Base-by-base conservation (phyloP, 2,797 vertebrate genomes). In the Lithobates pipiens region DNA sequence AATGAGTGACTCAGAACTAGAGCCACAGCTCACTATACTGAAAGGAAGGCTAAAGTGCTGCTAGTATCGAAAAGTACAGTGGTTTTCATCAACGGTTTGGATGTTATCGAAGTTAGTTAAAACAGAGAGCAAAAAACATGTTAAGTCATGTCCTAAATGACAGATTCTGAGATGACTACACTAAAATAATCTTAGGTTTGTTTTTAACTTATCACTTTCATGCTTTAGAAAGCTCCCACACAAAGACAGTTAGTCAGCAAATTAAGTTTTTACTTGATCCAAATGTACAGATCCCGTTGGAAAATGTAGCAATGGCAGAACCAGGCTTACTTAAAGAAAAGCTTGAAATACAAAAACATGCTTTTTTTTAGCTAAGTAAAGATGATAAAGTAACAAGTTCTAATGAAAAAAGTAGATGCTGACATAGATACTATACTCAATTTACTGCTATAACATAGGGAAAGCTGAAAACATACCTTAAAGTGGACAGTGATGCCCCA, bases 401-500 rank as follows among this genome's bases (percentile, higher is more conserved):
- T 3, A 54, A 54, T 54, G 3, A 54, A 54, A 16, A 54, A 54
- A 54, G 15, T 54, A 54, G 13, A 16, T 54, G 13, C 50, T 1
- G 50, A 54, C 16, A 46, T 46, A 50, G 15, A 50, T 50, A 18
- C 15, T 18, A 54, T 13, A 54, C 15, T 46, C 44, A 16, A 50
- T 16, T 5, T 18, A 54, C 16, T 54, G 18, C 13, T 54, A 18
- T 18, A 46, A 54, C 54, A 61, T 23, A 61, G 23, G 50, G 50
- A 54, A 54, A 54, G 50, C 18, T 54, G 16, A 7, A 61, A 61
- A 81, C 54, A 29, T 94, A 99, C 98, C 97, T 99, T 99, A 94
- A 99, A 99, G 93, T 98, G 98, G 89, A 99, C 98, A 86, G 95
- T 97, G 94, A 99, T 97, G 90, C 91, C 97, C 98, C 98, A 99